phyloP scores from a whole-genome alignment of 1,140 invertebrate genomes.

The Listronotus bonariensis region DNA sequence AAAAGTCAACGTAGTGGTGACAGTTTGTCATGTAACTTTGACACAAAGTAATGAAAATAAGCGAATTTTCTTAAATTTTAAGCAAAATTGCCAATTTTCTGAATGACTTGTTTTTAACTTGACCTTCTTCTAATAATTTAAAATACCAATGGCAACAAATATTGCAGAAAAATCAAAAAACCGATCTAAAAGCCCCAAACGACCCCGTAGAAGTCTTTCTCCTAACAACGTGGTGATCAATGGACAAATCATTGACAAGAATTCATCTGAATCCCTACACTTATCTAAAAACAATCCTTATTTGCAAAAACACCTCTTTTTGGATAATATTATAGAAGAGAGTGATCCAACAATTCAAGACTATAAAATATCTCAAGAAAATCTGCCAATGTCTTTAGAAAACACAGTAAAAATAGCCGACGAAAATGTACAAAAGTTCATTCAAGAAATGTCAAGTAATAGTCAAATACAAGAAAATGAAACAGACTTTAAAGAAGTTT shows the following conservation, averaged over 20 bases:
- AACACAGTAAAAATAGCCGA: constrained; percentile 4
- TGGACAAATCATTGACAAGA: constrained; percentile 14
- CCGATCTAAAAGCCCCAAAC: background rate
- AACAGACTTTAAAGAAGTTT: background rate
- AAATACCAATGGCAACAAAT: no score
- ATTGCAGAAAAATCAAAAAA: background rate
- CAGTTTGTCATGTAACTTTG: no score
- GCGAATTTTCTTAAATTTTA: no score
- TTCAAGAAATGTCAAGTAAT: background rate
- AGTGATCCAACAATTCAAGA: background rate
- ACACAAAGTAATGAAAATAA: no score
- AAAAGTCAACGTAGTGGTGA: no score
- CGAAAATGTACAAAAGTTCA: constrained; percentile 9
- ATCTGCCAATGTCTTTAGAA: background rate
- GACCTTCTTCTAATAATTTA: no score
- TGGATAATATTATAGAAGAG: constrained; percentile 18
- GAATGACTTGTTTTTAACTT: no score
- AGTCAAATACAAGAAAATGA: background rate
- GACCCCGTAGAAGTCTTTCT: constrained; percentile 3
- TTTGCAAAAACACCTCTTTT: background rate
- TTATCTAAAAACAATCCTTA: background rate
- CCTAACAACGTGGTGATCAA: constrained; percentile 18
- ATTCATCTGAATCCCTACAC: background rate
- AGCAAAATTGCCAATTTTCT: no score
- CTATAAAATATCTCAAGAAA: background rate